A percentile compares a stretch with the other conserved stretches of the same genome.
Conservation (phyloP, 1,140 invertebrate species). For the Sarcophaga bullata region DNA sequence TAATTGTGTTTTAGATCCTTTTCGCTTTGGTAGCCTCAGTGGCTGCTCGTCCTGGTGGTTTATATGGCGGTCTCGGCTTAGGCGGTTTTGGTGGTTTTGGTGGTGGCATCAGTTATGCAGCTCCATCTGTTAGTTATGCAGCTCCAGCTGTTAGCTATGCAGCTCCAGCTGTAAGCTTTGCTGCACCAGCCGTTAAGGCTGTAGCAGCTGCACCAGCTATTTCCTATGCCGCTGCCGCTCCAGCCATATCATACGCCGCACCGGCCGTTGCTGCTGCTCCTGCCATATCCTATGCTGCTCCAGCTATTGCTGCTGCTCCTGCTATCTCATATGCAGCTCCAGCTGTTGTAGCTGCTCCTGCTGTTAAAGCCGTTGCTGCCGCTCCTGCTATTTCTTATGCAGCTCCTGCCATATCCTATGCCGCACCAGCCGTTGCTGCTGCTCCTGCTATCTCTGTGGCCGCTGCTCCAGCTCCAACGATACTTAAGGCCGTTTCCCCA, state of each 20-base stretch:
- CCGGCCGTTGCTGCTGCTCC: conserved; percentile 23
- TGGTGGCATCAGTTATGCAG: conserved; percentile 48
- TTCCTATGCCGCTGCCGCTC: conserved; percentile 23
- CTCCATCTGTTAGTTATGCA: conserved; percentile 53
- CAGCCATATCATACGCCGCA: conserved; percentile 28
- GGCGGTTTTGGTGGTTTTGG: conserved; percentile 49
- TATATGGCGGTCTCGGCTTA: not conserved
- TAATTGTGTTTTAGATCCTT: conserved; percentile 29
- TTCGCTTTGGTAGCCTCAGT: conserved; percentile 4
- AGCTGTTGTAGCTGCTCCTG: conserved; percentile 23
- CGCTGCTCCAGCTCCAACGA: not conserved
- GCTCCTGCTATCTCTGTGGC: conserved; percentile 30
- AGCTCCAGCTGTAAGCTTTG: conserved; percentile 55
- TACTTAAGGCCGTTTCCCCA: not conserved
- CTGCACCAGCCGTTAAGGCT: conserved; percentile 48
- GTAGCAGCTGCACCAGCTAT: conserved; percentile 34
- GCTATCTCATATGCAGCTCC: conserved; percentile 30
- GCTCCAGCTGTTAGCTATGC: conserved; percentile 54
- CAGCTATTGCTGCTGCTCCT: conserved; percentile 28
- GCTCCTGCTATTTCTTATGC: conserved; percentile 8
- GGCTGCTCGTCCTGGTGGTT: not conserved
- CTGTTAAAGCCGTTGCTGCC: conserved; percentile 27
- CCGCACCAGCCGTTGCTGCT: not conserved
- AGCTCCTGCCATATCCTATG: not conserved
- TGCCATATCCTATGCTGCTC: conserved; percentile 34